phyloP scores from a whole-genome alignment of 1,140 invertebrate species.

The Papilio machaon region DNA sequence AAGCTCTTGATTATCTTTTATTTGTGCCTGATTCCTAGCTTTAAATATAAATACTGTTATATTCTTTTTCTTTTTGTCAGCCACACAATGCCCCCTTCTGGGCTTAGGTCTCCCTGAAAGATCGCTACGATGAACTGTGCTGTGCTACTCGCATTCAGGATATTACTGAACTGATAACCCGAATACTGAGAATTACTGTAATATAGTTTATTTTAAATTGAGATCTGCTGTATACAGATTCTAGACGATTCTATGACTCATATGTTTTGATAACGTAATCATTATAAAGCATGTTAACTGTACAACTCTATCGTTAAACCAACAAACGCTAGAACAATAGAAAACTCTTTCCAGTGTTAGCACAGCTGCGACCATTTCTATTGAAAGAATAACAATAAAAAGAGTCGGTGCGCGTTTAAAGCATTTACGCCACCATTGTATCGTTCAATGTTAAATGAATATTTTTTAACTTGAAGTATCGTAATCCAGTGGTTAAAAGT shows the following conservation, averaged over 20 bases:
- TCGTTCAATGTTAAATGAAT: conserved; percentile 25
- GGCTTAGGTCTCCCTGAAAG: no score
- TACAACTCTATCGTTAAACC: conserved; percentile 11
- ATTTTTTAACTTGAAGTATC: conserved; percentile 4
- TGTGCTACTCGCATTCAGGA: no score
- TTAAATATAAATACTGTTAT: no score
- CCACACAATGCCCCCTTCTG: no score
- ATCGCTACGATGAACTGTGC: no score
- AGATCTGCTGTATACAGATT: background rate
- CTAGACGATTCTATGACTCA: background rate
- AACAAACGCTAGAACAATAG: conserved; percentile 30
- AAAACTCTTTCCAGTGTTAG: conserved; percentile 33
- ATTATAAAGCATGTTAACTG: conserved; percentile 24
- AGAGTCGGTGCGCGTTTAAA: conserved; percentile 10
- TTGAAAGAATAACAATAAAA: conserved; percentile 28
- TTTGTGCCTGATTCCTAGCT: no score
- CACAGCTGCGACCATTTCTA: conserved; percentile 28
- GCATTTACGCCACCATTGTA: conserved; percentile 24
- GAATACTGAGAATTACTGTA: no score
- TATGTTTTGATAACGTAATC: conserved; percentile 28
- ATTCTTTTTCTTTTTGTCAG: no score
- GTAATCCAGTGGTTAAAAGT: background rate
- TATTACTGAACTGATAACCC: no score
- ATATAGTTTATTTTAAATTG: no score
- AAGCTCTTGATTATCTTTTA: no score